Evolutionary conservation across 2,888 invertebrate species (phyloP).

Genomic region (Cryptus viduatorius): DNA sequence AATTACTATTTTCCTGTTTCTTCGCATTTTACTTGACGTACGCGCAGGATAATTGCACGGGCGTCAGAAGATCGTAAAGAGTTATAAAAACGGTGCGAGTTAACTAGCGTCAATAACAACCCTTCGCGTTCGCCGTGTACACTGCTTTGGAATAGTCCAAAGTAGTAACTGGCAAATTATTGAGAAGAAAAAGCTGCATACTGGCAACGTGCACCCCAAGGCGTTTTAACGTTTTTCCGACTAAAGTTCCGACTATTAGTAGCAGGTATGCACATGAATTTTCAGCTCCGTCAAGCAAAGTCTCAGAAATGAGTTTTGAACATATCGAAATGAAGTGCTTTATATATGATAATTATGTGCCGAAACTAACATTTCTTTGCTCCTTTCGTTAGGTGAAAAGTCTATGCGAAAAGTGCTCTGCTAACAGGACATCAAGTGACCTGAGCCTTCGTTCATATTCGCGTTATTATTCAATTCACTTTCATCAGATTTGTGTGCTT

Average conservation of each 20-base stretch:
- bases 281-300: not conserved
- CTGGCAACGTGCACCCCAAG: slow-evolving; percentile 12
- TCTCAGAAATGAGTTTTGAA: too few species aligned
- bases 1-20: slow-evolving; percentile 14
- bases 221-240: slow-evolving; percentile 43
- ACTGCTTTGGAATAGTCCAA: not conserved
- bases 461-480: too few species aligned
- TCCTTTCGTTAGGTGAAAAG: too few species aligned
- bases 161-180: not conserved
- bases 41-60: not conserved
- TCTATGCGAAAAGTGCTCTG: too few species aligned
- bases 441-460: too few species aligned
- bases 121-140: not conserved
- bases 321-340: too few species aligned
- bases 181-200: slow-evolving; percentile 35
- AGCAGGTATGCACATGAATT: slow-evolving; percentile 11
- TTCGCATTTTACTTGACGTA: slow-evolving; percentile 1
- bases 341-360: not conserved
- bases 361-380: too few species aligned
- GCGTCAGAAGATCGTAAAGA: not conserved
- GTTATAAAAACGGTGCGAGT: not conserved
- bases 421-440: too few species aligned
- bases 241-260: slow-evolving; percentile 35
- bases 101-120: slow-evolving; percentile 2
- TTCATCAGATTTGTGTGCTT: too few species aligned